phyloP scores from a whole-genome alignment of 1,140 invertebrate genomes.

The Danaus melanippus region DNA sequence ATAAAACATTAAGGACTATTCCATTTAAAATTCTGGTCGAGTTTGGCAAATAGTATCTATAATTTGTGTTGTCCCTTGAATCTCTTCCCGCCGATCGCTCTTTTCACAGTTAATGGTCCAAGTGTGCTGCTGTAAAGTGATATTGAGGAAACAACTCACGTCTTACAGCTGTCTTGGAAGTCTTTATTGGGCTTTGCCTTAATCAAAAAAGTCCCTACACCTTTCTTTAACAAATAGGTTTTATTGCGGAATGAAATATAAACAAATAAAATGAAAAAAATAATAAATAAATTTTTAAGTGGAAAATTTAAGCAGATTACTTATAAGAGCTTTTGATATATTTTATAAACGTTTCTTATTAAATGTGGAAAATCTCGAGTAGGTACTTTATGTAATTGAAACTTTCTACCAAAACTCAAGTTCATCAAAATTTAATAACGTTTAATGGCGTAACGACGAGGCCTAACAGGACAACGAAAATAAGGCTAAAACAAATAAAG shows the following conservation, averaged over 20 bases:
- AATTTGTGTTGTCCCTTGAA: slow-evolving; percentile 26
- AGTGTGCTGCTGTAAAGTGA: slow-evolving; percentile 21
- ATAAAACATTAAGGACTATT: no score
- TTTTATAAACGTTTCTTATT: slow-evolving; percentile 20
- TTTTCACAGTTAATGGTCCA: slow-evolving; percentile 33
- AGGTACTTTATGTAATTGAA: slow-evolving; percentile 24
- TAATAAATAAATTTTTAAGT: background rate
- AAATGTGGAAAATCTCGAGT: slow-evolving; percentile 21
- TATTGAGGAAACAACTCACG: slow-evolving; percentile 28
- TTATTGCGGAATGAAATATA: background rate
- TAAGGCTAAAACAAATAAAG: slow-evolving; percentile 6
- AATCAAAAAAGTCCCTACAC: slow-evolving; percentile 6
- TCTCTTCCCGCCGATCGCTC: slow-evolving; percentile 35
- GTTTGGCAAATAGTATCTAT: slow-evolving; percentile 8
- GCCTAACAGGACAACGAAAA: slow-evolving; percentile 11
- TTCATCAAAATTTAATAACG: slow-evolving; percentile 31
- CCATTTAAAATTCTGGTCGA: no score
- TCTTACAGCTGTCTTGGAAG: slow-evolving; percentile 12
- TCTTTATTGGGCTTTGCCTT: slow-evolving; percentile 18
- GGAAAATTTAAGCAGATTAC: background rate
- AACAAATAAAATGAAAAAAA: slow-evolving; percentile 7
- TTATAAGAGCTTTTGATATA: slow-evolving; percentile 6
- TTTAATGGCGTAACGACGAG: slow-evolving; percentile 16
- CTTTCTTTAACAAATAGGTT: background rate
- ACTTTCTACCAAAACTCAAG: slow-evolving; percentile 22